Evolutionary conservation across 2,888 invertebrate genomes (phyloP).

Genomic region (Caenorhabditis sp.): DNA sequence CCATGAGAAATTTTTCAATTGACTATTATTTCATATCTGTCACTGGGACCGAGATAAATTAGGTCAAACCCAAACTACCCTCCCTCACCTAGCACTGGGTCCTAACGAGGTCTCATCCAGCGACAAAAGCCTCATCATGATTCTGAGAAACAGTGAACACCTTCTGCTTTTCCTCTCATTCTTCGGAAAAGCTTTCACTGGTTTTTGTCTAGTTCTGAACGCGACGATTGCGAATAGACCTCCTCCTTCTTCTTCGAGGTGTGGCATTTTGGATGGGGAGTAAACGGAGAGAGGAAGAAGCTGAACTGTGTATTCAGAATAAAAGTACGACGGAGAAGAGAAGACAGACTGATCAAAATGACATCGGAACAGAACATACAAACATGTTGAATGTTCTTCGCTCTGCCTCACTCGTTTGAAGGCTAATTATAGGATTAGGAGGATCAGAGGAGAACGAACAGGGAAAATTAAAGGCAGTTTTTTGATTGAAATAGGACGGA

Average conservation of each 20-base stretch:
- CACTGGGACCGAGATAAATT: too few relatives aligned
- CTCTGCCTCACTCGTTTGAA: constrained; percentile 4
- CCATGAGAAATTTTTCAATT: too few relatives aligned
- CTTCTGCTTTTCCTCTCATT: not conserved
- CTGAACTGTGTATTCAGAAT: constrained; percentile 15
- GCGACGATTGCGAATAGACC: constrained; percentile 35
- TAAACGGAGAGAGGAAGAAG: constrained; percentile 10
- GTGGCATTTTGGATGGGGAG: constrained; percentile 37
- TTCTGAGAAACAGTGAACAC: constrained; percentile 43
- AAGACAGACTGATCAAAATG: constrained; percentile 29
- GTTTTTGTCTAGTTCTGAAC: constrained; percentile 52
- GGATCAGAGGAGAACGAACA: constrained; percentile 11
- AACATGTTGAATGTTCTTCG: constrained; percentile 47
- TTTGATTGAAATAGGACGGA: not conserved
- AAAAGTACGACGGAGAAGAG: constrained; percentile 12
- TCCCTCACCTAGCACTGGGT: constrained; percentile 26
- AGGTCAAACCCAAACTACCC: not conserved
- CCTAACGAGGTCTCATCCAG: constrained; percentile 34
- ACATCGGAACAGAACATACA: constrained; percentile 6
- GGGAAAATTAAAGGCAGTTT: not conserved
- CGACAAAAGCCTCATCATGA: constrained; percentile 53
- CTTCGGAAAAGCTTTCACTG: constrained; percentile 47
- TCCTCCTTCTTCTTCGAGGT: constrained; percentile 22
- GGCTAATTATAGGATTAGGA: constrained; percentile 41
- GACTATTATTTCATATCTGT: too few relatives aligned